Percentiles rank a stretch among this genome's conserved stretches.
Conservation (phyloP, 1,140 invertebrate species). For the Hylaeus anthracinus region DNA sequence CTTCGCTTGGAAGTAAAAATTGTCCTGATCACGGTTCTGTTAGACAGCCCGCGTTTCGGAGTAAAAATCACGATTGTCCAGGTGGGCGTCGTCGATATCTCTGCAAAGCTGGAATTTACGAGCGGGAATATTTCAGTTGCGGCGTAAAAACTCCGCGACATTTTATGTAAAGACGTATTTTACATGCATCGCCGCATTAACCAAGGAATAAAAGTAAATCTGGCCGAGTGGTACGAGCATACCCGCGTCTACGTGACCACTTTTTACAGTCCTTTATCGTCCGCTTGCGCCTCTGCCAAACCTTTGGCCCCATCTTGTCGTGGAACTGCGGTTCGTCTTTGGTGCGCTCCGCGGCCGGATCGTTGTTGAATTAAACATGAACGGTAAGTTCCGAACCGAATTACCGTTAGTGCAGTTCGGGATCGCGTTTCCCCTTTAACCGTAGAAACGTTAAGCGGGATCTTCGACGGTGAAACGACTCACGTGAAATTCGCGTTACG, state of each 20-base stretch:
- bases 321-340: background rate
- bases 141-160: conserved; percentile 20
- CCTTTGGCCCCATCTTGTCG: background rate
- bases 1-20: no score
- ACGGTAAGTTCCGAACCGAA: conserved; percentile 55
- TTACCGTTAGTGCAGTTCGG: conserved; percentile 37
- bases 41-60: no score
- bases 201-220: conserved; percentile 36
- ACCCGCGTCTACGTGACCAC: no score
- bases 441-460: conserved; percentile 9
- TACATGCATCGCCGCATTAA: conserved; percentile 27
- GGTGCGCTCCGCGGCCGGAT: background rate
- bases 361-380: conserved; percentile 61
- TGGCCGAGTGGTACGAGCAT: no score
- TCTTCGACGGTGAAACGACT: conserved; percentile 35
- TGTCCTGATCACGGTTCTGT: no score
- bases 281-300: background rate
- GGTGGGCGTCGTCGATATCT: conserved; percentile 42
- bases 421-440: background rate
- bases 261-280: background rate
- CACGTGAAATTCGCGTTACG: conserved; percentile 42
- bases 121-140: conserved; percentile 18
- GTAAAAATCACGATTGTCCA: conserved; percentile 37
- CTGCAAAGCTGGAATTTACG: conserved; percentile 37
- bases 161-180: conserved; percentile 39